Evolutionary conservation across 2,888 invertebrate species (phyloP).

Genomic region (Chrysina gloriosa): DNA sequence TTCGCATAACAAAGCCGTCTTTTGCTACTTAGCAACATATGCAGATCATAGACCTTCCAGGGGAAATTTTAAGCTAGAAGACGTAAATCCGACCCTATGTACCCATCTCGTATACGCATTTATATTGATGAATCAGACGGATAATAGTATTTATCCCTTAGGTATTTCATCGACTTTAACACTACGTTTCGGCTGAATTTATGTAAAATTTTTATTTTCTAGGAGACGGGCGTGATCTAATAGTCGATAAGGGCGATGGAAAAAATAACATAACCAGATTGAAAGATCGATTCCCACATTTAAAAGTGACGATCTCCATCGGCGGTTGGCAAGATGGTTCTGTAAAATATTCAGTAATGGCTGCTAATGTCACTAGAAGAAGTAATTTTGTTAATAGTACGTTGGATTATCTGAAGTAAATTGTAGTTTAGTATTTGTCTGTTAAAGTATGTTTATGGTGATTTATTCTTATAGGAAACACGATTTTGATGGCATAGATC

Average conservation of each 20-base stretch:
- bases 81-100: constrained; percentile 80
- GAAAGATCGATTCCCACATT: constrained; percentile 72
- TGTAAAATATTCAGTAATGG: constrained; percentile 76
- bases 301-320: constrained; percentile 80
- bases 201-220: constrained; percentile 40
- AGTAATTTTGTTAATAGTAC: constrained; percentile 78
- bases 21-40: constrained; percentile 86
- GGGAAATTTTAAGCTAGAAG: constrained; percentile 74
- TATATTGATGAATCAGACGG: constrained; percentile 78
- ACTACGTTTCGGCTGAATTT: background rate
- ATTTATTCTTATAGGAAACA: constrained; percentile 68
- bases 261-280: constrained; percentile 73
- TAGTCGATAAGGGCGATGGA: constrained; percentile 79
- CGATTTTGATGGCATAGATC: constrained; percentile 81
- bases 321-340: constrained; percentile 95
- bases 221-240: constrained; percentile 84
- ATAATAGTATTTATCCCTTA: constrained; percentile 76
- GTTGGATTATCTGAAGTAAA: constrained; percentile 74
- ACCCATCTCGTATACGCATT: constrained; percentile 87
- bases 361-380: constrained; percentile 72
- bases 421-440: background rate
- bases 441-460: background rate
- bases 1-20: constrained; percentile 77
- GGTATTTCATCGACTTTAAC: constrained; percentile 64
- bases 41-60: constrained; percentile 77